phyloP scores from a whole-genome alignment of 2,113 vertebrate species.

The Amphiprion ocellaris region DNA sequence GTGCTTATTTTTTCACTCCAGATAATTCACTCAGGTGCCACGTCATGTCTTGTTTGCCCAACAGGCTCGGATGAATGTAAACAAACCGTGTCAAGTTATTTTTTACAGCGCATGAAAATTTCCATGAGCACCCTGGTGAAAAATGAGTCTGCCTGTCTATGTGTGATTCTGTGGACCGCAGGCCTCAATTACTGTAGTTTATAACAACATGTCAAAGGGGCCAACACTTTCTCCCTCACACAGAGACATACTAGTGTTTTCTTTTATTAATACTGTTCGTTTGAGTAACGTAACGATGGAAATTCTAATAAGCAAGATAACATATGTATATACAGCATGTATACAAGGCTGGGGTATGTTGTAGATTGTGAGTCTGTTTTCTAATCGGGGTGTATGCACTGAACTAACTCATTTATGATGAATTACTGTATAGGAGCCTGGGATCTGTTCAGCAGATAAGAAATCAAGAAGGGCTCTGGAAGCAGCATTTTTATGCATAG shows the following conservation, averaged over 20 bases:
- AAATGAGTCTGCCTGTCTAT: conserved; percentile 62
- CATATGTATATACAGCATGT: conserved; percentile 23
- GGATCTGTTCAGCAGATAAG: conserved; percentile 54
- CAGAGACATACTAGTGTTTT: conserved; percentile 16
- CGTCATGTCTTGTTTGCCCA: conserved; percentile 65
- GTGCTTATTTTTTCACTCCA: conserved; percentile 55
- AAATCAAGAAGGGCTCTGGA: conserved; percentile 27
- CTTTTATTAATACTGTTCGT: conserved; percentile 28
- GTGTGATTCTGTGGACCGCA: conserved; percentile 65
- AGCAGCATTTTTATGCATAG: conserved; percentile 11
- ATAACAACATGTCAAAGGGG: conserved; percentile 64
- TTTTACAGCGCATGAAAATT: conserved; percentile 69
- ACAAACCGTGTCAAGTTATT: conserved; percentile 68
- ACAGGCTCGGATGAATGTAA: conserved; percentile 71
- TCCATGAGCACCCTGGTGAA: conserved; percentile 67
- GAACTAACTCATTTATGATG: conserved; percentile 50
- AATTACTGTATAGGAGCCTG: conserved; percentile 40
- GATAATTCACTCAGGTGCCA: conserved; percentile 72
- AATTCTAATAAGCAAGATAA: conserved; percentile 56
- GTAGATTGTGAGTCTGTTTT: conserved; percentile 56
- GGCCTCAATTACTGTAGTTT: conserved; percentile 65
- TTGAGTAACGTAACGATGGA: conserved; percentile 31
- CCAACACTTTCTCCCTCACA: conserved; percentile 41
- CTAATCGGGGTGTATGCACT: conserved; percentile 17
- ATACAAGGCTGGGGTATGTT: conserved; percentile 32